Evolutionary conservation across 2,888 invertebrate species (phyloP).

Genomic region (Polydrusus pterygomalis): DNA sequence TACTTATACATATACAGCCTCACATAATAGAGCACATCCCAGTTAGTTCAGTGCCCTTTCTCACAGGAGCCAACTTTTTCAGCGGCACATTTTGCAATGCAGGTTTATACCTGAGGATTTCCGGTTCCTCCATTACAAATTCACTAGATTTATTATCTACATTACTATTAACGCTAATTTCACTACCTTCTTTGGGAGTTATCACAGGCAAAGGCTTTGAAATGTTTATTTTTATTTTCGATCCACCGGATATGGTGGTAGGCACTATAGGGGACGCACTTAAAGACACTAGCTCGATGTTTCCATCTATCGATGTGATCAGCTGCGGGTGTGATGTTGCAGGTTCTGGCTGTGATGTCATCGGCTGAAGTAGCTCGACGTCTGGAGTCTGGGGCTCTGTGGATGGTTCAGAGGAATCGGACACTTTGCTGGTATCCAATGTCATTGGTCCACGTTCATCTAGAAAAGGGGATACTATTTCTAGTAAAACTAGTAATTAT

Average conservation of each 20-base stretch:
- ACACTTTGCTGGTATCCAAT: slow-evolving; percentile 7
- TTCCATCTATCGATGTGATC: slow-evolving; percentile 84
- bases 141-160: slow-evolving; percentile 71
- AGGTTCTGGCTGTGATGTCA: slow-evolving; percentile 22
- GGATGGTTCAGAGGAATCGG: neutral
- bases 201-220: slow-evolving; percentile 78
- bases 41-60: slow-evolving; percentile 86
- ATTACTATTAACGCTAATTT: slow-evolving; percentile 58
- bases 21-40: slow-evolving; percentile 92
- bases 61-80: slow-evolving; percentile 81
- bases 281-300: slow-evolving; percentile 75
- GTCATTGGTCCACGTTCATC: neutral
- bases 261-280: slow-evolving; percentile 58
- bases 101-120: slow-evolving; percentile 79
- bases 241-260: slow-evolving; percentile 68
- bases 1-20: slow-evolving; percentile 57
- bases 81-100: slow-evolving; percentile 79
- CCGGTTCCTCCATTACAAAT: slow-evolving; percentile 75
- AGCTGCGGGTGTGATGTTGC: slow-evolving; percentile 75
- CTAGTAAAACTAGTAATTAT: too few species aligned
- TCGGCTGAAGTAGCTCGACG: neutral
- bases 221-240: slow-evolving; percentile 88
- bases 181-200: slow-evolving; percentile 66
- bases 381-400: slow-evolving; percentile 12
- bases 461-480: neutral